Conservation (phyloP, 2,113 vertebrate genomes). For the Salminus brasiliensis region DNA sequence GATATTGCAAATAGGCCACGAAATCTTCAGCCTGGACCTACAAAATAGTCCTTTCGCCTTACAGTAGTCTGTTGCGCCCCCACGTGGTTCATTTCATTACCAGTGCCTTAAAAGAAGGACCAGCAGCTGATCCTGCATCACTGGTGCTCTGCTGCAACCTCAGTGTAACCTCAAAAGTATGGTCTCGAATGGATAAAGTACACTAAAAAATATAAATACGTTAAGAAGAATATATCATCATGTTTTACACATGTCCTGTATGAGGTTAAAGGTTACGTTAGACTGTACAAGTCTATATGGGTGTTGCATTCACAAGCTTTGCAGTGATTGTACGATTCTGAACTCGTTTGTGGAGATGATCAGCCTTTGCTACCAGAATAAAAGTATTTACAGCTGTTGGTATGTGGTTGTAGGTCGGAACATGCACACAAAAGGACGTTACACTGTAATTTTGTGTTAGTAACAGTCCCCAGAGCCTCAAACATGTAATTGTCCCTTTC, state of each 20-base stretch:
- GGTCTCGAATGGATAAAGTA: slow-evolving; percentile 33
- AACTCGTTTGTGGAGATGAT: slow-evolving; percentile 33
- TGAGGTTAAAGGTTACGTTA: not conserved
- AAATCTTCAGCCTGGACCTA: not conserved
- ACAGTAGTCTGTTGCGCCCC: not conserved
- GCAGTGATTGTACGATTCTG: not conserved
- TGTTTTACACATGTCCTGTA: slow-evolving; percentile 2
- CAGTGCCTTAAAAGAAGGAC: slow-evolving; percentile 17
- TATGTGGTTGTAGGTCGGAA: slow-evolving; percentile 22
- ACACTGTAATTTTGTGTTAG: slow-evolving; percentile 39
- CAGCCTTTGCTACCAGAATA: slow-evolving; percentile 17
- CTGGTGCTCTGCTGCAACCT: slow-evolving; percentile 16
- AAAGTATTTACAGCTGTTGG: slow-evolving; percentile 38
- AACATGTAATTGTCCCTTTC: slow-evolving; percentile 33
- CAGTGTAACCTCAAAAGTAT: slow-evolving; percentile 19
- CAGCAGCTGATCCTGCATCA: slow-evolving; percentile 3
- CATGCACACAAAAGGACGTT: slow-evolving; percentile 34
- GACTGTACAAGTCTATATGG: slow-evolving; percentile 28
- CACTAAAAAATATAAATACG: slow-evolving; percentile 3
- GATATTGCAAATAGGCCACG: slow-evolving; percentile 9
- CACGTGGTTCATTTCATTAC: not conserved
- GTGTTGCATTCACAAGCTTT: not conserved
- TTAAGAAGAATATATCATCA: slow-evolving; percentile 22
- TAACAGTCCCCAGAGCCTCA: slow-evolving; percentile 25
- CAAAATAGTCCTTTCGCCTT: not conserved